These are phyloP conservation scores for Scyliorhinus canicula DNA, from an alignment of 2,797 vertebrate species.

Conservation along the genomic window DNA sequence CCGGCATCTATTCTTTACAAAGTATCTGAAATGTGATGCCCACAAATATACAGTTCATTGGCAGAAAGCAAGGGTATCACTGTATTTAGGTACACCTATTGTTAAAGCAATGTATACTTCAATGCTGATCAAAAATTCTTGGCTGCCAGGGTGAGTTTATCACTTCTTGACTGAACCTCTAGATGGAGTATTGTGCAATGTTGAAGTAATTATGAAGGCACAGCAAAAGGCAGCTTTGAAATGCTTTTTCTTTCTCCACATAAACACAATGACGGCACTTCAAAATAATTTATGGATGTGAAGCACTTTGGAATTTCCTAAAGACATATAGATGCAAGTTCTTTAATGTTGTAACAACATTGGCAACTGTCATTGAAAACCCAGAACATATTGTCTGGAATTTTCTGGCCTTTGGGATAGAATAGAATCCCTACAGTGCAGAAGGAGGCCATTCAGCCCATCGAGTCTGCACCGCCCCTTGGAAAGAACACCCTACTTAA, in stretches of 20 bases:
- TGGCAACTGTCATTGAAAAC: not conserved
- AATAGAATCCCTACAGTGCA: no score
- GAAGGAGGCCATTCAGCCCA: no score
- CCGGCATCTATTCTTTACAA: not conserved
- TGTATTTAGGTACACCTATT: not conserved
- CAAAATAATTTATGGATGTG: not conserved
- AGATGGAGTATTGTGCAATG: conserved; percentile 16
- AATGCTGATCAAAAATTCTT: not conserved
- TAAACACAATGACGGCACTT: not conserved
- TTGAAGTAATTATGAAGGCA: not conserved
- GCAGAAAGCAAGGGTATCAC: not conserved
- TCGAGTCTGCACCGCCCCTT: no score
- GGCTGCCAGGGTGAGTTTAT: not conserved
- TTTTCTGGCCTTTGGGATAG: no score
- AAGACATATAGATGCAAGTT: not conserved
- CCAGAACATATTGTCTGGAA: not conserved
- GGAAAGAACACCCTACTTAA: no score
- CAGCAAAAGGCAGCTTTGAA: not conserved
- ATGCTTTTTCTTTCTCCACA: not conserved
- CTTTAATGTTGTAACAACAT: not conserved
- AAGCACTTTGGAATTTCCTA: not conserved
- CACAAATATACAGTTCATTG: not conserved
- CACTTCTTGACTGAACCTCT: not conserved
- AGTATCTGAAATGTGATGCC: not conserved
- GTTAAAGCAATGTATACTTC: not conserved